Evolutionary conservation across 2,797 vertebrate genomes (phyloP).

Genomic region (Furcifer pardalis): DNA sequence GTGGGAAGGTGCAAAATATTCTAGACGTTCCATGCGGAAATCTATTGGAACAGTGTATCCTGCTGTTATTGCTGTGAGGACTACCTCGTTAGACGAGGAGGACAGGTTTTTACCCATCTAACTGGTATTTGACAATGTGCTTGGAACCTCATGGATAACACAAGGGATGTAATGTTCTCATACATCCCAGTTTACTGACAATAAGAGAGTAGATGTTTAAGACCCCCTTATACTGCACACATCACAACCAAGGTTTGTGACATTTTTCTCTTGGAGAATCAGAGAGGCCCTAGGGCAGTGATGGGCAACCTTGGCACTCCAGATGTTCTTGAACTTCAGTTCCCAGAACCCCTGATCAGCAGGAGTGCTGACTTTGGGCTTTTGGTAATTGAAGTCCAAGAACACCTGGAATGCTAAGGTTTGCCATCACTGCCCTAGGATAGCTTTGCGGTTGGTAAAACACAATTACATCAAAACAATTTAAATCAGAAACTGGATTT

Average conservation of each 20-base stretch:
- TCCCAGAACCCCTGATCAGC: too few relatives aligned
- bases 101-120: too few relatives aligned
- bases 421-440: too few relatives aligned
- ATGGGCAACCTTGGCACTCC: too few relatives aligned
- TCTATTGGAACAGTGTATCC: background rate
- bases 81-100: background rate
- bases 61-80: background rate
- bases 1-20: conserved; percentile 2
- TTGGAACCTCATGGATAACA: background rate
- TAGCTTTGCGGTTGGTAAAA: background rate
- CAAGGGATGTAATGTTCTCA: background rate
- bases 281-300: conserved; percentile 12
- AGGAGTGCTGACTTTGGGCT: too few relatives aligned
- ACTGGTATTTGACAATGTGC: background rate
- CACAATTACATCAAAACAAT: background rate
- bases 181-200: background rate
- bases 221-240: background rate
- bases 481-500: background rate
- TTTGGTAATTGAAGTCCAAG: too few relatives aligned
- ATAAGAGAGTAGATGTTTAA: conserved; percentile 10
- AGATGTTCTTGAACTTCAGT: too few relatives aligned
- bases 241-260: background rate
- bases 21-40: background rate
- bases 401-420: too few relatives aligned
- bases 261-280: background rate